Base-by-base conservation (phyloP, 2,797 vertebrate species). In the Acrossocheilus fasciatus region DNA sequence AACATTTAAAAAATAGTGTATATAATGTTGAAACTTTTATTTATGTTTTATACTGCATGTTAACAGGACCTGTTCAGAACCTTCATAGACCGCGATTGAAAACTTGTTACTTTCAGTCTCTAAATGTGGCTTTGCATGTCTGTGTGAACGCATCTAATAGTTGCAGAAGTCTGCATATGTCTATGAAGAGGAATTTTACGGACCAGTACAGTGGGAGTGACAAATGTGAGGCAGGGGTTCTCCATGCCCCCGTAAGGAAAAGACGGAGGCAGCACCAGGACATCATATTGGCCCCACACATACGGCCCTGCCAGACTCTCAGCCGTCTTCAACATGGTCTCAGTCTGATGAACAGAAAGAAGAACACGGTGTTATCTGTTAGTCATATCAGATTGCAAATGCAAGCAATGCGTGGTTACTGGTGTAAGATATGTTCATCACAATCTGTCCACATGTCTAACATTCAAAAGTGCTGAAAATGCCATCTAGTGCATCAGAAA, bases 211-310 rank as follows among this genome's bases (percentile, higher is more conserved):
- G 98, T 99, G 50, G 98, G 98, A 0, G 98, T 99, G 30, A 97
- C 97, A 82, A 97, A 99, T 62, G 98, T 99, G 80, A 99, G 97
- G 75, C 98, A 99, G 54, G 98, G 98, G 88, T 99, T 99, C 91
- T 99, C 98, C 98, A 99, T 99, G 45, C 98, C 98, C 0, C 97
- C 98, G 0, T 98, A 99, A 0, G 98, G 98, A 92, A 99, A 99
- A 20, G 98, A 99, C 0, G 98, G 98, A 3, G 98, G 98, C 34
- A 99, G 94, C 76, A 99, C 96, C 89, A 99, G 91, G 7, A 99
- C 87, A 89, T 99, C 98, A 45, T 99, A 99, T 82, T 97, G 97
- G 18, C 97, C 97, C 98, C 98, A 99, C 0, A 99, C 96, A 6
- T 99, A 99, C 0, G 97, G 98, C 1, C 98, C 98, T 0, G 94